A percentile compares a stretch with the other conserved stretches of the same genome.
Evolutionary conservation across 2,113 vertebrate genomes (phyloP).

Genomic region (Conger conger): DNA sequence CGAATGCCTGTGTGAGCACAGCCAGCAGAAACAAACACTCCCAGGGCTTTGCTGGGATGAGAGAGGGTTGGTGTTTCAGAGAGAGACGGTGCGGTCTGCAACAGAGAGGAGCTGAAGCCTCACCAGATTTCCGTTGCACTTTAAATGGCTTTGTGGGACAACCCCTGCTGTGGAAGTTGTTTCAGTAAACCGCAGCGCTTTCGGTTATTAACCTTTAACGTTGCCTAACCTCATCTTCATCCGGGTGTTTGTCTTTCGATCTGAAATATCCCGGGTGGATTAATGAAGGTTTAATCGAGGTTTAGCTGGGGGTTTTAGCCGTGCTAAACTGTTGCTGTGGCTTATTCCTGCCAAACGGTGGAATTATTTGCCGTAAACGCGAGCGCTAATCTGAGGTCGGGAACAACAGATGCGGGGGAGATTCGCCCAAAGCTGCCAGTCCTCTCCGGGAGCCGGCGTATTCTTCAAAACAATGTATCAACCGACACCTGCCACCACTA

Average conservation of each 20-base stretch:
- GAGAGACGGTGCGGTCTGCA: background rate
- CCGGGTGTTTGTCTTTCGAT: constrained; percentile 11
- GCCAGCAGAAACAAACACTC: background rate
- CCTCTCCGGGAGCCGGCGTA: background rate
- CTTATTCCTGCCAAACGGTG: background rate
- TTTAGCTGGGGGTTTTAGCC: background rate
- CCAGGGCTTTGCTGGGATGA: background rate
- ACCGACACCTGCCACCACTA: background rate
- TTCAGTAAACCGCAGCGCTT: background rate
- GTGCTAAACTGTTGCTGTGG: background rate
- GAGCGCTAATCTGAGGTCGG: background rate
- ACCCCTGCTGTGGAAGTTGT: background rate
- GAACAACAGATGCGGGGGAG: background rate
- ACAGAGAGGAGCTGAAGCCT: background rate
- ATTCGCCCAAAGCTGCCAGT: background rate
- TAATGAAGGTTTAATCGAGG: background rate
- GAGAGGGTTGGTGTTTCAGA: background rate
- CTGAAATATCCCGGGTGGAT: background rate
- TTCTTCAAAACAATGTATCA: constrained; percentile 21
- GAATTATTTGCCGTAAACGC: background rate
- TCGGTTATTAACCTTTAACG: background rate
- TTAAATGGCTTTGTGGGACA: background rate
- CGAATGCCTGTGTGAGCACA: background rate
- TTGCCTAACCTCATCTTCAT: background rate
- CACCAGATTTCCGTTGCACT: background rate